Evolutionary conservation across 1,140 invertebrate species (phyloP), one percentile per base, ranked within the genome.

Genomic region (Acromyrmex heyeri): DNA sequence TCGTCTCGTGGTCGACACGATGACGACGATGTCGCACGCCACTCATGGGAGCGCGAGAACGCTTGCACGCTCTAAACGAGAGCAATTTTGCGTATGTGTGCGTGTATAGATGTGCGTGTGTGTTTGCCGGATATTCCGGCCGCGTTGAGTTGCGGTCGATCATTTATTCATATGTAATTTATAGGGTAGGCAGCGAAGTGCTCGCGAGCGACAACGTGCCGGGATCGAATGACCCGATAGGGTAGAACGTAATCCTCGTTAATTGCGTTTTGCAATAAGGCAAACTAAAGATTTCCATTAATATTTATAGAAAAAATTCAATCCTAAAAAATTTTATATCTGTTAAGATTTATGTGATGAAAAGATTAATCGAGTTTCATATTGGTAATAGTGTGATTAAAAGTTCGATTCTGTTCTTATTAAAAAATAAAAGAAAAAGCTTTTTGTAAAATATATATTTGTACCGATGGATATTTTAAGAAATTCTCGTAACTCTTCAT

Each of bases 161-260:
- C 79, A 83, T 83, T 83, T 83, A 83, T 83, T 83, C 79, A 83
- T 83, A 83, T 24, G 69, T 83, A 83, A 83, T 83, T 69, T 75
- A 83, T 83, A 83, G 34, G 65, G 78, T 55, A 69, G 65, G 21
- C 16, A 70, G 24, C 38, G 24, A n/a, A 34, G 77, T 57, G 67
- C 67, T 70, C 69, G 79, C 38, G 38, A n/a, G 55, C 38, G 69
- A 82, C 79, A 59, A 82, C 34, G 50, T 27, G 38, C 48, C 44
- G 21, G 21, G 55, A 83, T 83, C 79, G 69, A 83, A 61, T 55
- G 69, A 50, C 69, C 34, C 50, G 78, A 70, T 21, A 18, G 30
- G 21, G 21, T 18, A 30, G 59, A 70, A 55, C 79, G 55, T 83
- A 83, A 83, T 83, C 79, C 79, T 57, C 69, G 69, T 83, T 83